phyloP scores from a whole-genome alignment of 2,113 vertebrate species.

The Rana temporaria region DNA sequence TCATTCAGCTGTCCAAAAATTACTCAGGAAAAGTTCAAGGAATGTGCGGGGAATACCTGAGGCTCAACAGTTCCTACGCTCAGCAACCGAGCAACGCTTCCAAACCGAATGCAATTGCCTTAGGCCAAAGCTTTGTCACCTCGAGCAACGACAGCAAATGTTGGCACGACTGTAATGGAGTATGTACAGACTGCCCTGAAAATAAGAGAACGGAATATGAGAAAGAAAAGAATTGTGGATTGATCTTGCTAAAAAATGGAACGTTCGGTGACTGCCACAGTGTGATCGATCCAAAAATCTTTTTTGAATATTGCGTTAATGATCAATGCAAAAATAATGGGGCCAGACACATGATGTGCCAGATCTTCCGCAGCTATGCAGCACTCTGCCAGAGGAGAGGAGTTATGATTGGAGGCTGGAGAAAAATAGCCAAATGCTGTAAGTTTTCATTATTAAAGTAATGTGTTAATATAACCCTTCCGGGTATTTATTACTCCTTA shows the following conservation, averaged over 20 bases:
- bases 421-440: constrained; percentile 65
- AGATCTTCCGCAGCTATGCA: constrained; percentile 67
- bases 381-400: constrained; percentile 68
- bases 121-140: constrained; percentile 65
- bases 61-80: neutral
- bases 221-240: constrained; percentile 64
- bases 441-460: constrained; percentile 62
- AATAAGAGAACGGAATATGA: neutral
- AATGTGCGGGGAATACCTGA: constrained; percentile 58
- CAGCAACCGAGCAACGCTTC: too few species aligned
- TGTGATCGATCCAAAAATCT: constrained; percentile 54
- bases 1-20: constrained; percentile 61
- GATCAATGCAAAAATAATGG: constrained; percentile 66
- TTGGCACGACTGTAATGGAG: constrained; percentile 66
- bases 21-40: constrained; percentile 22
- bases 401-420: constrained; percentile 68
- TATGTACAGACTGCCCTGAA: constrained; percentile 64
- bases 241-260: constrained; percentile 62
- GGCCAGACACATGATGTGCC: constrained; percentile 66
- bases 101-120: constrained; percentile 52
- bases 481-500: too few species aligned
- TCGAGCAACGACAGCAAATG: constrained; percentile 53
- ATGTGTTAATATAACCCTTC: too few species aligned
- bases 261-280: constrained; percentile 60
- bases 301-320: constrained; percentile 64